Conservation (phyloP, 2,113 vertebrate species). For the Sylvicapra grimmia region DNA sequence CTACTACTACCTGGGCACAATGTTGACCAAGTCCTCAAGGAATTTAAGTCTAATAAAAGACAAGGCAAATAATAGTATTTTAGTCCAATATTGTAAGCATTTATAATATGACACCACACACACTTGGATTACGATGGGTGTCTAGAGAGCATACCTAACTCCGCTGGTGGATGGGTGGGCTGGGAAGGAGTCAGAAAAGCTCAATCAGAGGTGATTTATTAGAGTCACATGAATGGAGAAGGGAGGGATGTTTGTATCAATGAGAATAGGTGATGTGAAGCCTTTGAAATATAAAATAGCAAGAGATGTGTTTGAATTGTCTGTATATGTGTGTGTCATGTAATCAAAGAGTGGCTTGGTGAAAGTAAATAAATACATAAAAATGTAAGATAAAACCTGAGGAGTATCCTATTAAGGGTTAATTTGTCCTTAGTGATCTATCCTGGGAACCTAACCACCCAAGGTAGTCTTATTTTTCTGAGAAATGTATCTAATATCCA, state of each 20-base stretch:
- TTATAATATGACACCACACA: background rate
- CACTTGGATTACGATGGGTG: background rate
- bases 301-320: background rate
- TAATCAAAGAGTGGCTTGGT: background rate
- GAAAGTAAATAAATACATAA: background rate
- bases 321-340: background rate
- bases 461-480: background rate
- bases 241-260: background rate
- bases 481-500: background rate
- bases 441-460: background rate
- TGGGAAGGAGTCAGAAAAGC: background rate
- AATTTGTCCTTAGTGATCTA: background rate
- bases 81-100: background rate
- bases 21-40: background rate
- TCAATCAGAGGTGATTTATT: background rate
- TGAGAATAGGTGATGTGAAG: background rate
- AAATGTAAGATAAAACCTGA: background rate
- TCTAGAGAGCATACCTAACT: background rate
- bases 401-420: background rate
- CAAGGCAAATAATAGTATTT: background rate
- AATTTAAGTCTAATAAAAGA: background rate
- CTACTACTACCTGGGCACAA: background rate
- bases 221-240: background rate
- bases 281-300: background rate
- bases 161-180: background rate